Evolutionary conservation across 2,888 invertebrate species (phyloP).

Genomic region (Drosophila stalkeri): DNA sequence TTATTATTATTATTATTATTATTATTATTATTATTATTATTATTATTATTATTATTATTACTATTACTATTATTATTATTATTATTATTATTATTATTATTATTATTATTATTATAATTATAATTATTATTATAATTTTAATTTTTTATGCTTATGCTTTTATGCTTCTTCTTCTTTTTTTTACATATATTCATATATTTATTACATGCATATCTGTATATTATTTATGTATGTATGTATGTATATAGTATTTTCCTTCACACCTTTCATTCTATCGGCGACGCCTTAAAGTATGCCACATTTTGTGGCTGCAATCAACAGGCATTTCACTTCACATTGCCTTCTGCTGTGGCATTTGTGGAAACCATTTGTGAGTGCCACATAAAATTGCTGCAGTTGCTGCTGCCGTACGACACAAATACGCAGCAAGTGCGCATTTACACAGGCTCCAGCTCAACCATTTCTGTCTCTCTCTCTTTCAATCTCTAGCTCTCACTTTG

Average conservation of each 20-base stretch:
- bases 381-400: slow-evolving; percentile 49
- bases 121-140: too few species aligned
- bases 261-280: neutral
- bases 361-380: slow-evolving; percentile 58
- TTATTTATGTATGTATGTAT: neutral
- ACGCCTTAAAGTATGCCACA: slow-evolving; percentile 35
- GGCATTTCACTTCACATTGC: slow-evolving; percentile 32
- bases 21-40: too few species aligned
- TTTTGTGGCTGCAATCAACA: slow-evolving; percentile 57
- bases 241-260: neutral
- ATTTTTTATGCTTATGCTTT: too few species aligned
- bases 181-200: neutral
- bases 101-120: too few species aligned
- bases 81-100: too few species aligned
- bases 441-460: neutral
- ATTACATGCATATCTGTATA: too few species aligned
- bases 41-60: too few species aligned
- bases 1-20: too few species aligned
- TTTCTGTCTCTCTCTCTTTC: neutral
- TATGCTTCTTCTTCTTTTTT: too few species aligned
- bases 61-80: too few species aligned
- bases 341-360: slow-evolving; percentile 29
- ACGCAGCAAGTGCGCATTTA: slow-evolving; percentile 52
- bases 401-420: slow-evolving; percentile 47
- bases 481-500: neutral